Percentiles rank a stretch among this genome's conserved stretches.
Conservation (phyloP, 2,888 invertebrate genomes). For the Tridacna crocea region DNA sequence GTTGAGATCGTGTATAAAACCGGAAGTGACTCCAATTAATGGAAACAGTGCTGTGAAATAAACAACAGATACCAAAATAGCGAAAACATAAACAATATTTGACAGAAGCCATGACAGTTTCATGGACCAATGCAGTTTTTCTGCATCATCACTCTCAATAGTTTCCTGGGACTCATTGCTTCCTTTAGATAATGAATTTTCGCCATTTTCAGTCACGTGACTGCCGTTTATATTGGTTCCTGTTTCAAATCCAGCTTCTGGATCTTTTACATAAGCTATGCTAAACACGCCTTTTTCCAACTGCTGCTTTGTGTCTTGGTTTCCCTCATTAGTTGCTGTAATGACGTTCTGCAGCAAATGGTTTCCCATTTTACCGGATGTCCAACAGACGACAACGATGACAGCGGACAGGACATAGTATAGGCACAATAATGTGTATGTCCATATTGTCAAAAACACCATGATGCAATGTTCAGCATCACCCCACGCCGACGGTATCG, state of each 20-base stretch:
- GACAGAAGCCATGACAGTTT: slow-evolving; percentile 75
- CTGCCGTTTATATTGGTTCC: not conserved
- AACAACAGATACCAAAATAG: slow-evolving; percentile 74
- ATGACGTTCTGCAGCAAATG: not conserved
- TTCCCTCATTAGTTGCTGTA: not conserved
- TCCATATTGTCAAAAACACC: slow-evolving; percentile 81
- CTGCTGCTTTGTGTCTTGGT: not conserved
- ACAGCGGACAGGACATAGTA: slow-evolving; percentile 68
- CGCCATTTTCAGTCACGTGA: slow-evolving; percentile 16
- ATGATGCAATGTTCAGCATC: slow-evolving; percentile 54
- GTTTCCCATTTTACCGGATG: not conserved
- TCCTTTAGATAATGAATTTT: not conserved
- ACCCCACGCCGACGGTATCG: not conserved
- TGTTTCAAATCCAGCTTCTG: slow-evolving; percentile 11
- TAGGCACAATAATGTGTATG: slow-evolving; percentile 74
- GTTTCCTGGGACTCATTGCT: not conserved
- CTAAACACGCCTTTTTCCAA: slow-evolving; percentile 13
- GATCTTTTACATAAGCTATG: slow-evolving; percentile 22
- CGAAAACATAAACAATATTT: slow-evolving; percentile 65
- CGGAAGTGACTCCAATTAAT: slow-evolving; percentile 34
- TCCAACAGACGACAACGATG: slow-evolving; percentile 41
- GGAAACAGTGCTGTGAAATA: slow-evolving; percentile 76
- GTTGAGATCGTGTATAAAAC: slow-evolving; percentile 65
- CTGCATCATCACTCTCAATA: slow-evolving; percentile 6
- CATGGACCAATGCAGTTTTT: slow-evolving; percentile 63